phyloP scores from a whole-genome alignment of 2,113 vertebrate genomes.

The Sigmodon hispidus region DNA sequence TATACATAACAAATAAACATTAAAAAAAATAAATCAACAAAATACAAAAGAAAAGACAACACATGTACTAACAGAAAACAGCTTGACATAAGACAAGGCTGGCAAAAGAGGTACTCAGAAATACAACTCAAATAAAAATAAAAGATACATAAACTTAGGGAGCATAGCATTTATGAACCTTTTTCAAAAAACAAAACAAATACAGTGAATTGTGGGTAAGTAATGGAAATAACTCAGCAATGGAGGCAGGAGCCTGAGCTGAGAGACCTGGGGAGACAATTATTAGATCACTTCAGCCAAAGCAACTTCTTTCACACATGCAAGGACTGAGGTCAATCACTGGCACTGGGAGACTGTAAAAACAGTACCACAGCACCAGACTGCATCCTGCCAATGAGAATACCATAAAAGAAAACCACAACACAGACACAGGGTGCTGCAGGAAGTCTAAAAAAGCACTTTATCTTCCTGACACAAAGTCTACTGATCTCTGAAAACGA shows the following conservation, averaged over 20 bases:
- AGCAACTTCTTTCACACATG: neutral
- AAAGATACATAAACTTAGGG: neutral
- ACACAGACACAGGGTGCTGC: neutral
- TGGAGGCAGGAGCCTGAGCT: neutral
- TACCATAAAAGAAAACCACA: neutral
- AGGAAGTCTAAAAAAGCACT: neutral
- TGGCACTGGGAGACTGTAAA: no score
- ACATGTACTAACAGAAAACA: constrained; percentile 23
- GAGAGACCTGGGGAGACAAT: neutral
- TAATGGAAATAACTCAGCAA: neutral
- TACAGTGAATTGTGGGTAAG: neutral
- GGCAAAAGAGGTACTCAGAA: neutral
- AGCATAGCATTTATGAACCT: neutral
- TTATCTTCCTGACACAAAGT: neutral
- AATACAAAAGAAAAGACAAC: constrained; percentile 1
- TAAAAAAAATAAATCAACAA: no score
- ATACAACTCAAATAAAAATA: neutral
- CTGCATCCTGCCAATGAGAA: neutral
- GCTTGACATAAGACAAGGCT: neutral
- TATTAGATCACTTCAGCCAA: neutral
- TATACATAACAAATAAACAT: no score
- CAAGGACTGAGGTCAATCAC: neutral
- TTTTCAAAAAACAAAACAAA: neutral
- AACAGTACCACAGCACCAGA: neutral
- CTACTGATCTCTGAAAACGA: neutral